These are phyloP conservation scores for Cephus pygmeus DNA, from an alignment of 2,888 invertebrate species.

Conservation along the genomic window DNA sequence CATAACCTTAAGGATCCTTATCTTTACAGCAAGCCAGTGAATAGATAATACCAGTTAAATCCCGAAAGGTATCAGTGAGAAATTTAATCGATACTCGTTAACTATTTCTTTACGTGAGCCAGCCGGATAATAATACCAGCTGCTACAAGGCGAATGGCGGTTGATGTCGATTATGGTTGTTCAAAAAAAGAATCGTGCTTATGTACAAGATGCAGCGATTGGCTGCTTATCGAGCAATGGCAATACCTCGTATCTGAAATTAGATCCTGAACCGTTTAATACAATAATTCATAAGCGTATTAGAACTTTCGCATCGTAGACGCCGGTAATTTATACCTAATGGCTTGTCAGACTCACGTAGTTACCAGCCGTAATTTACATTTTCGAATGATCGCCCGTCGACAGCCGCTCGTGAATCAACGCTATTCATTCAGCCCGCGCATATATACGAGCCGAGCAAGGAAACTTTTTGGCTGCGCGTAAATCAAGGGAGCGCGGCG, in stretches of 20 bases:
- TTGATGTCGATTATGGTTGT: neutral
- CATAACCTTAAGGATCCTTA: neutral
- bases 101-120: neutral
- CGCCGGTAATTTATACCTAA: neutral
- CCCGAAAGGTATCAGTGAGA: neutral
- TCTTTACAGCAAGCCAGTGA: neutral
- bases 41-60: neutral
- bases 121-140: neutral
- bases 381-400: neutral
- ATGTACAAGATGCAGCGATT: neutral
- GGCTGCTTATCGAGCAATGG: neutral
- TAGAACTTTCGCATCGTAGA: neutral
- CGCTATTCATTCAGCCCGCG: conserved; percentile 24
- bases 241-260: neutral
- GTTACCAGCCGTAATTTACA: neutral
- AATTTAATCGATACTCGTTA: neutral
- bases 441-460: neutral
- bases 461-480: neutral
- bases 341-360: neutral
- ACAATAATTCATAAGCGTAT: neutral
- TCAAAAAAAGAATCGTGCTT: neutral
- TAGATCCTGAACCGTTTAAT: neutral
- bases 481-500: neutral
- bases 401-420: conserved; percentile 21
- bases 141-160: neutral